Evolutionary conservation across 1,140 invertebrate species (phyloP).

Genomic region (Aphaenogaster floridana): DNA sequence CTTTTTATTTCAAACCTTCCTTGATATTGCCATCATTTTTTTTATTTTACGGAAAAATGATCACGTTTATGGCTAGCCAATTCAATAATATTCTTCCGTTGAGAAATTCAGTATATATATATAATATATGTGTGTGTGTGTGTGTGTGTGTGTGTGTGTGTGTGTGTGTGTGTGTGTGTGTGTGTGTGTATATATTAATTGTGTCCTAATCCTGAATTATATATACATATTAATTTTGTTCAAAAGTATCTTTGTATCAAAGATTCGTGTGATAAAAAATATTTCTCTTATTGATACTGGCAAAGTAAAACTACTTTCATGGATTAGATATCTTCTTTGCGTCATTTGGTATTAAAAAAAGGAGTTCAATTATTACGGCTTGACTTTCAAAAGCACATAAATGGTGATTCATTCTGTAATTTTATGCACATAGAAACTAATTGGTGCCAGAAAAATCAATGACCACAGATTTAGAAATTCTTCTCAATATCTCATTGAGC

Average conservation of each 20-base stretch:
- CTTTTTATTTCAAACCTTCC: too few relatives aligned
- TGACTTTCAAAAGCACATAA: not conserved
- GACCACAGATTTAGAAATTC: not conserved
- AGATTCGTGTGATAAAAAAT: not conserved
- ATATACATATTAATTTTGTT: not conserved
- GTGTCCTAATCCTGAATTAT: too few relatives aligned
- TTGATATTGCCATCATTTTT: not conserved
- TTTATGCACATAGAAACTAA: not conserved
- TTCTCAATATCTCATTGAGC: not conserved
- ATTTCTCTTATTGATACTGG: not conserved
- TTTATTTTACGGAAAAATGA: slow-evolving; percentile 8
- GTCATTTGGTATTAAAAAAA: not conserved
- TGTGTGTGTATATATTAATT: too few relatives aligned
- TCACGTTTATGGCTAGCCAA: slow-evolving; percentile 6
- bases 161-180: too few relatives aligned
- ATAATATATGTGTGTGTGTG: too few relatives aligned
- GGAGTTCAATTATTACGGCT: not conserved
- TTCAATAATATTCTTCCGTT: slow-evolving; percentile 23
- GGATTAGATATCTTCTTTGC: not conserved
- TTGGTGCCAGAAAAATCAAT: not conserved
- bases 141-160: too few relatives aligned
- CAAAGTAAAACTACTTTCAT: not conserved
- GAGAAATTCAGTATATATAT: not conserved
- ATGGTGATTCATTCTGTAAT: not conserved
- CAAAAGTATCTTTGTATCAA: not conserved